Percentiles rank a stretch among this genome's conserved stretches.
Evolutionary conservation across 1,140 invertebrate genomes (phyloP).

Genomic region (Drosophila novamexicana): DNA sequence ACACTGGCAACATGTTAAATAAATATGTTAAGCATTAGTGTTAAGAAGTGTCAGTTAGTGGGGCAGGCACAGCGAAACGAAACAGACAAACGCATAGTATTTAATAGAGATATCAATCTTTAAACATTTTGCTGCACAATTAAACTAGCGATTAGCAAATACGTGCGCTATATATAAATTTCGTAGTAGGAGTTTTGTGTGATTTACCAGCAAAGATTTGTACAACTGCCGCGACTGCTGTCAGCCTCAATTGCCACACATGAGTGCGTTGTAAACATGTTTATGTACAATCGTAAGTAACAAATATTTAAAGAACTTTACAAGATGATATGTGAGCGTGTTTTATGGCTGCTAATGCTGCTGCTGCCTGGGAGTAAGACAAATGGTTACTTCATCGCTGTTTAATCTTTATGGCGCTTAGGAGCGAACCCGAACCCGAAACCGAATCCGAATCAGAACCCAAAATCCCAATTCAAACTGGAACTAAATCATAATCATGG

Average conservation of each 20-base stretch:
- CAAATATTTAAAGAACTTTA: conserved; percentile 81
- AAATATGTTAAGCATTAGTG: too few relatives aligned
- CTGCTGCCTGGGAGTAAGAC: conserved; percentile 45
- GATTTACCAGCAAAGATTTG: conserved; percentile 15
- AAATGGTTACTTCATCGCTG: conserved; percentile 58
- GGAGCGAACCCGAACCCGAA: conserved; percentile 1
- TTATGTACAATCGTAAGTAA: conserved; percentile 54
- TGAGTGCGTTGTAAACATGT: conserved; percentile 76
- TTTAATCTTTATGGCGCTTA: conserved; percentile 76
- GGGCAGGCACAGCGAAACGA: too few relatives aligned
- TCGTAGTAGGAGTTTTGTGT: background rate
- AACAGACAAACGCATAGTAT: too few relatives aligned
- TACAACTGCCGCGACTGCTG: conserved; percentile 18
- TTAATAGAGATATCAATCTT: too few relatives aligned
- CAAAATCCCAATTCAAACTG: conserved; percentile 20
- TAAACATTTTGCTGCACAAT: conserved; percentile 8
- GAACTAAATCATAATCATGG: conserved; percentile 79
- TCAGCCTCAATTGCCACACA: conserved; percentile 70
- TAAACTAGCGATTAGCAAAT: conserved; percentile 10
- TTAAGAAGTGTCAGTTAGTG: too few relatives aligned
- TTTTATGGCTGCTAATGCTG: conserved; percentile 34
- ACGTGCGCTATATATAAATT: background rate
- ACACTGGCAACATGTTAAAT: too few relatives aligned
- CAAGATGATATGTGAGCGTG: conserved; percentile 69
- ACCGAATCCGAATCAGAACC: background rate